Evolutionary conservation across 37 sponge, comb jelly and placozoan species (phyloP), one percentile per base, ranked within the genome.

Genomic region (Spongilla lacustris): DNA sequence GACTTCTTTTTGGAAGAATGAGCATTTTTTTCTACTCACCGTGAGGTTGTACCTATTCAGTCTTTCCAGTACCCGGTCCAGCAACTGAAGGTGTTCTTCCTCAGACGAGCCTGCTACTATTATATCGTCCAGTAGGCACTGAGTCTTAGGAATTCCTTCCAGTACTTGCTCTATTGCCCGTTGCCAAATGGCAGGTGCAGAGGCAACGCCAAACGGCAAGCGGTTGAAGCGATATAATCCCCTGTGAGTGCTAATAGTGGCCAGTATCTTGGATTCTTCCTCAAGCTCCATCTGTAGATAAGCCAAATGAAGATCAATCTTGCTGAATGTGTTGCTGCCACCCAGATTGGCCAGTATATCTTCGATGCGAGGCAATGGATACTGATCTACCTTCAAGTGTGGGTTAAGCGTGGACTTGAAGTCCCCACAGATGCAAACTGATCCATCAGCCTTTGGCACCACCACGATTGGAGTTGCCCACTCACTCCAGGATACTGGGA

Each of bases 371-470:
- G 85, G 85, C 0, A 89, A 69, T 13, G 85, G 85, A 37, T 89
- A 89, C 58, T 71, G n/a, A 5, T 84, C 84, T 1, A 84, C 73
- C 11, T 76, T 58, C 8, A 84, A 32, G 27, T 79, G 76, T 10
- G 68, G 90, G 49, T 89, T 89, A 23, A 89, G 4, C 4, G 90
- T 84, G 2, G 66, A 38, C 58, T 81, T 82, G 72, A 75, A 87
- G 77, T 88, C 89, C 21, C 89, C 85, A 85, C 82, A 90, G 10
- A 85, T 21, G 30, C 82, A 22, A 14, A 86, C 28, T 5, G 8
- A 12, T 14, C 77, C 81, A 69, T 85, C 90, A 32, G 50, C 27
- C 38, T 89, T 89, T 23, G 73, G 66, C 35, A 89, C 84, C 26
- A 49, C 70, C 2, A 89, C 89, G 48, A 89, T 70, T 0, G 84